Conservation (phyloP, 2,797 vertebrate species). For the Crenuchus spilurus region DNA sequence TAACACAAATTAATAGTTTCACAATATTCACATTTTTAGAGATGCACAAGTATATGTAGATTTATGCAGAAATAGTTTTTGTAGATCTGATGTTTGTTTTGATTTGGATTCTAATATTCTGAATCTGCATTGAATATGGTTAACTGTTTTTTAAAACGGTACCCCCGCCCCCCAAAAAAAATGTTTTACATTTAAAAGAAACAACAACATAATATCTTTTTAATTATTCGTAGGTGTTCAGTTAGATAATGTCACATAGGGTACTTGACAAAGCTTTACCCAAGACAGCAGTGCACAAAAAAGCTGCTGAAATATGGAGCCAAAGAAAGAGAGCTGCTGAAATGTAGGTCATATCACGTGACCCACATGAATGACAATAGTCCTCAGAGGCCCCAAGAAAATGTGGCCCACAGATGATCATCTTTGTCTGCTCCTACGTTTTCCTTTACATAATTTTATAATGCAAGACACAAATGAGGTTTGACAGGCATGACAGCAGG, state of each 20-base stretch:
- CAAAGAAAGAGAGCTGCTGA: constrained; percentile 17
- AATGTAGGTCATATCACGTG: constrained; percentile 57
- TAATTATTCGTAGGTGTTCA: background rate
- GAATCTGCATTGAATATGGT: too few relatives aligned
- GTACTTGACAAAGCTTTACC: constrained; percentile 27
- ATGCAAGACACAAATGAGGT: constrained; percentile 28
- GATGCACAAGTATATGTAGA: too few relatives aligned
- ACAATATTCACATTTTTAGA: too few relatives aligned
- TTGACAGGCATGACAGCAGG: constrained; percentile 33
- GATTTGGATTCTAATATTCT: too few relatives aligned
- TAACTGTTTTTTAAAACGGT: too few relatives aligned
- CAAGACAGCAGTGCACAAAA: constrained; percentile 39
- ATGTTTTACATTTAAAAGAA: background rate
- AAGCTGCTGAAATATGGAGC: constrained; percentile 26
- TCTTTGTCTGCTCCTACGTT: constrained; percentile 25
- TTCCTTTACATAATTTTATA: constrained; percentile 27
- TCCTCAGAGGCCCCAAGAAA: constrained; percentile 32
- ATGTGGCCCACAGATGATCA: constrained; percentile 21
- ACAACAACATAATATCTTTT: background rate
- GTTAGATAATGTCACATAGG: constrained; percentile 1
- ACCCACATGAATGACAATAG: constrained; percentile 52
- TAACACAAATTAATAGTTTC: too few relatives aligned
- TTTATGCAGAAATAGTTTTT: too few relatives aligned
- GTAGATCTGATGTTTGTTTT: too few relatives aligned
- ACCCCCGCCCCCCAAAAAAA: too few relatives aligned